Conservation (phyloP, 2,113 vertebrate genomes). For the Enhydra lutris region DNA sequence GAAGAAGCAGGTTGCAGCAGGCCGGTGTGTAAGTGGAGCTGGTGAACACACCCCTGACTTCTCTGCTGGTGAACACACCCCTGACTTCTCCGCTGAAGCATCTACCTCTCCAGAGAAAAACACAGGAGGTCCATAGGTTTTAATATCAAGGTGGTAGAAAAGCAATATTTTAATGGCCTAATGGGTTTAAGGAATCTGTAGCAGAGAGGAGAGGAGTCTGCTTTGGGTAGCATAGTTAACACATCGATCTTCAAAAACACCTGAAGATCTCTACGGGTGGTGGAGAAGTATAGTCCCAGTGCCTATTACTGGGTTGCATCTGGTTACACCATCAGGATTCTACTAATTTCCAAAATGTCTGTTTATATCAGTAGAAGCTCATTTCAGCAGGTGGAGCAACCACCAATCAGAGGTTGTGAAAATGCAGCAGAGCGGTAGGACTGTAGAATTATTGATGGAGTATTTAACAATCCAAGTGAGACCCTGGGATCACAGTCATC, state of each 20-base stretch:
- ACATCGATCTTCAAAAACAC: background rate
- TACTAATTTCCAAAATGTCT: background rate
- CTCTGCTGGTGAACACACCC: background rate
- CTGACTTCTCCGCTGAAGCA: background rate
- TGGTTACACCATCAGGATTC: background rate
- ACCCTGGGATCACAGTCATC: background rate
- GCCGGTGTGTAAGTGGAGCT: background rate
- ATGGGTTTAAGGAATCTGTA: background rate
- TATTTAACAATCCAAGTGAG: background rate
- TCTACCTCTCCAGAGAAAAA: background rate
- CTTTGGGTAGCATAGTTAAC: background rate
- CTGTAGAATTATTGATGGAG: background rate
- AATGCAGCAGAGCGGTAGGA: background rate
- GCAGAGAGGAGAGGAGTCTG: background rate
- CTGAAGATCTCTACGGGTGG: background rate
- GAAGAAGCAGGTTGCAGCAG: background rate
- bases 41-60: background rate
- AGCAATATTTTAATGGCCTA: background rate
- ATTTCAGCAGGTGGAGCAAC: background rate
- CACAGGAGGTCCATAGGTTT: background rate
- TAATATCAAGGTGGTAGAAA: background rate
- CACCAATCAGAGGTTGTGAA: background rate
- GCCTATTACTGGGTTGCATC: background rate
- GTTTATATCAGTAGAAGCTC: background rate
- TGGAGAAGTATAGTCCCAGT: background rate